phyloP scores from a whole-genome alignment of 2,888 invertebrate species.

The Melanostoma scalare region DNA sequence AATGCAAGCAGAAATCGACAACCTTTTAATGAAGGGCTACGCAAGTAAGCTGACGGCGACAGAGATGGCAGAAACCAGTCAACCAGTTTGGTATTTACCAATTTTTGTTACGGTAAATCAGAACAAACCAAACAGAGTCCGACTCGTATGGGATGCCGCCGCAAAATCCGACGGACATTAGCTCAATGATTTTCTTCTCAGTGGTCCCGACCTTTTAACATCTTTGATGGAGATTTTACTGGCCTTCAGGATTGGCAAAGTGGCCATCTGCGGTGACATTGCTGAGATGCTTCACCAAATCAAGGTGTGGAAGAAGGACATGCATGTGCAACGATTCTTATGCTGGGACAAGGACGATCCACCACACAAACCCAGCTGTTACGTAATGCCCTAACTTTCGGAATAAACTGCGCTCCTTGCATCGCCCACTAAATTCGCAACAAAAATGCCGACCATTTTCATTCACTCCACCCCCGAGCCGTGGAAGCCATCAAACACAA shows the following conservation, averaged over 20 bases:
- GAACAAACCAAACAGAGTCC: slow-evolving; percentile 75
- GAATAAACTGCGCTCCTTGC: no score
- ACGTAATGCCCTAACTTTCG: no score
- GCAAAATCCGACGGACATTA: slow-evolving; percentile 73
- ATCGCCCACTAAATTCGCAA: no score
- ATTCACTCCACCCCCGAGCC: slow-evolving; percentile 56
- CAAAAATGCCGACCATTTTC: slow-evolving; percentile 68
- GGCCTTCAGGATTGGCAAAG: slow-evolving; percentile 77
- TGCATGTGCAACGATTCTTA: slow-evolving; percentile 11
- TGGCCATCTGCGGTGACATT: slow-evolving; percentile 76
- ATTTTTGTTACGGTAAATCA: slow-evolving; percentile 66
- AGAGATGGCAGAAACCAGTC: not conserved
- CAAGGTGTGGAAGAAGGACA: slow-evolving; percentile 15
- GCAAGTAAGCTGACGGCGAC: slow-evolving; percentile 22
- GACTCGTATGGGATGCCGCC: slow-evolving; percentile 77
- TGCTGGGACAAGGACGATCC: no score
- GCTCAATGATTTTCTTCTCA: slow-evolving; percentile 75
- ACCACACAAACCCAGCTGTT: no score
- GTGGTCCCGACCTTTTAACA: slow-evolving; percentile 75
- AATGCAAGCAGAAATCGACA: slow-evolving; percentile 48
- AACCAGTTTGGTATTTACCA: slow-evolving; percentile 74
- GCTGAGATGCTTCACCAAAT: slow-evolving; percentile 32
- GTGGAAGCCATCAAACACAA: slow-evolving; percentile 65
- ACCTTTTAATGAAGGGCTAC: slow-evolving; percentile 45
- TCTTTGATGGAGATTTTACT: slow-evolving; percentile 1